Conservation (phyloP, 2,888 invertebrate genomes). For the Agonopterix heracliana region DNA sequence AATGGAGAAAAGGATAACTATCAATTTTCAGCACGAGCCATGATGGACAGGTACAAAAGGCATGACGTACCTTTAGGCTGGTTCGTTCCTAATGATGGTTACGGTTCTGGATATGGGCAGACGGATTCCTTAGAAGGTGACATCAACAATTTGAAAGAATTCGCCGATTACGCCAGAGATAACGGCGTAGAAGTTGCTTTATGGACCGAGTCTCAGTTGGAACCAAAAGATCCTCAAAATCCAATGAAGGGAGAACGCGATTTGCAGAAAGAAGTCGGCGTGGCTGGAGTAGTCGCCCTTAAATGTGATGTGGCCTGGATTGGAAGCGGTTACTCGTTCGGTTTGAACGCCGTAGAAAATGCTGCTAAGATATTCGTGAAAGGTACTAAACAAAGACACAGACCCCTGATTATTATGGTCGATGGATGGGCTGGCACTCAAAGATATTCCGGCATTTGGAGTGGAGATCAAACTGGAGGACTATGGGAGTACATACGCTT, state of each 20-base stretch:
- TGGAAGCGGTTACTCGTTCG: slow-evolving; percentile 61
- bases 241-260: slow-evolving; percentile 67
- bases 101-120: slow-evolving; percentile 66
- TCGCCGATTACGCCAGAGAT: slow-evolving; percentile 45
- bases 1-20: slow-evolving; percentile 66
- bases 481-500: slow-evolving; percentile 68
- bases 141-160: slow-evolving; percentile 53
- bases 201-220: slow-evolving; percentile 63
- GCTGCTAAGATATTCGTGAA: slow-evolving; percentile 46
- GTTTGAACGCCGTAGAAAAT: slow-evolving; percentile 52
- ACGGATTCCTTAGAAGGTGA: slow-evolving; percentile 57
- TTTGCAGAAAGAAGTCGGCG: slow-evolving; percentile 49
- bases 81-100: slow-evolving; percentile 68
- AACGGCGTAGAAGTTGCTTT: slow-evolving; percentile 59
- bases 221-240: slow-evolving; percentile 49
- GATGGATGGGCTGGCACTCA: slow-evolving; percentile 70
- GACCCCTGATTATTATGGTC: slow-evolving; percentile 60
- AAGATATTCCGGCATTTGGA: slow-evolving; percentile 61
- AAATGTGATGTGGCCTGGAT: slow-evolving; percentile 71
- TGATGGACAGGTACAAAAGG: slow-evolving; percentile 59
- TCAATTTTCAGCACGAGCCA: slow-evolving; percentile 66
- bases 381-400: slow-evolving; percentile 28
- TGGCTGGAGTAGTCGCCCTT: slow-evolving; percentile 54
- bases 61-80: slow-evolving; percentile 63
- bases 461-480: slow-evolving; percentile 63